Base-by-base conservation (phyloP, 1,140 invertebrate genomes). In the Aphis gossypii region DNA sequence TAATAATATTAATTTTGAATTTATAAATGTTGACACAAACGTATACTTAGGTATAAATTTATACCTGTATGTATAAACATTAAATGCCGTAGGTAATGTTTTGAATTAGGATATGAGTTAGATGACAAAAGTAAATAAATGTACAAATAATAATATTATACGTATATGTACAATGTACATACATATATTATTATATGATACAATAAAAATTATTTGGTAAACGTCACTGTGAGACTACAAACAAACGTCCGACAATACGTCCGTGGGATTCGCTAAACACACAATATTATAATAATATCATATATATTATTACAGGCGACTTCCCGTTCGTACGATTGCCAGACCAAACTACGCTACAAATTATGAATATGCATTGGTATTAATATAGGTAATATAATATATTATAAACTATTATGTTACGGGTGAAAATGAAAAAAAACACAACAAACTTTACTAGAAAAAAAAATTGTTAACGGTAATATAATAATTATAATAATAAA, bases 221-320 rank as follows among this genome's bases (percentile, higher is more conserved):
- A 89, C 87, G 48, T 54, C 87, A 54, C n/a, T 35, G 87, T 54
- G 87, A 89, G 87, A 89, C 87, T 89, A 35, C 35, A n/a, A 51
- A 51, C 48, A 54, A 54, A 48, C 44, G 35, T 41, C 87, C 87
- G 87, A 35, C 48, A 87, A 87, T 9, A 30, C 18, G 30, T 35
- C 44, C 84, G 83, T 48, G 44, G 44, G 46, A 87, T 30, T 86
- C 3, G 25, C 25, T 38, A n/a, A 20, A 30, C 20, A 83, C 35
- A 25, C 20, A 76, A 76, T 76, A 76, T 76, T 60, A 30, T 60
- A 23, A 54, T 54, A 54, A 54, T 54, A 54, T 54, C n/a, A 83
- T 68, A 35, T 38, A 83, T 8, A 83, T 83, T 6, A 38, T 38
- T 41, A 76, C 30, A 76, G 8, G 35, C 35, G 5, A 83, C 20